Evolutionary conservation across 1,140 invertebrate genomes (phyloP), one percentile per base, ranked within the genome.

Genomic region (Forficula auricularia): DNA sequence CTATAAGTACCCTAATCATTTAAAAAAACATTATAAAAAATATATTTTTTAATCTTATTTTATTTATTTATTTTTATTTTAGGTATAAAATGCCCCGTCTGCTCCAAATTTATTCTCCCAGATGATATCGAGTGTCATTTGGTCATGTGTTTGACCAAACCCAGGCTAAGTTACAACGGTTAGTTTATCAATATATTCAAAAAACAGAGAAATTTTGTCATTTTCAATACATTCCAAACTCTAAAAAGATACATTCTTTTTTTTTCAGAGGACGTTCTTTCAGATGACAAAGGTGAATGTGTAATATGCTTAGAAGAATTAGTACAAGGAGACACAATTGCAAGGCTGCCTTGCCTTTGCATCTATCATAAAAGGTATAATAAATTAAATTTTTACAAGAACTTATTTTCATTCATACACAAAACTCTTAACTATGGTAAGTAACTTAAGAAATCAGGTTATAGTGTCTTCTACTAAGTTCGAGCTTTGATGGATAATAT

Each of bases 61-160:
- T n/a, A n/a, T n/a, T n/a, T n/a, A n/a, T n/a, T 50, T 48, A 50
- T 57, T 49, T 58, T 46, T 57, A 54, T 77, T 77, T 12, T 70
- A 92, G 90, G 89, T 64, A 79, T 95, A 61, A 91, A 94, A 70
- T 98, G 94, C 70, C 92, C 94, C 50, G 88, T 97, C 50, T 98
- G 94, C 75, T 90, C 87, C 66, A 97, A 96, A 70, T 85, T 88
- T 67, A 84, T 98, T 52, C 68, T 94, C 62, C 86, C 91, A 52
- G 90, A 97, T 65, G 92, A 98, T 65, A 88, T 95, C 57, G 92
- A 98, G 72, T 91, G 87, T 70, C 94, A 97, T 68, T 75, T 98
- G 54, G 88, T 97, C 53, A 94, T 97, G 82, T 98, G 94, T 73
- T 79, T 98, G 64, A 97, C 92, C 42, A 92, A 96, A 73, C 94